Evolutionary conservation across 2,113 vertebrate genomes (phyloP), one percentile per base, ranked within the genome.

Genomic region (Furnarius figulus): DNA sequence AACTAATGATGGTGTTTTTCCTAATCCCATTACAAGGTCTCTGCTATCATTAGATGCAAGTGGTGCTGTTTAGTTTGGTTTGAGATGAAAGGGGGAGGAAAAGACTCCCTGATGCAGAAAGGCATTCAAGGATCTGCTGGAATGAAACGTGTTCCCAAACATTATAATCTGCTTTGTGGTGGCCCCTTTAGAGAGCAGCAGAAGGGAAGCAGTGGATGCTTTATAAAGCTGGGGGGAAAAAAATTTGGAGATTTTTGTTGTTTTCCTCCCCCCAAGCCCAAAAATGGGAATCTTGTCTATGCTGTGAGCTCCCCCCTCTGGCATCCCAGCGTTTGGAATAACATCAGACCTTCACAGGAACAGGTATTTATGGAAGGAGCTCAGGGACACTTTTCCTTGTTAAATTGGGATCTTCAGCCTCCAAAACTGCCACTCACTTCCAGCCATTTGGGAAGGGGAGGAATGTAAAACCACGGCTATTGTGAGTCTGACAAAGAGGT

Each of bases 291-390:
- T 90, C 56, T 98, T 98, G 56, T 72, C 95, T 97, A 95, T 97
- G 98, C 97, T 97, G 95, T 97, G 98, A 98, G 98, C 98, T 98
- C 98, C 98, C 98, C 96, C 98, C 96, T 97, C 98, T 98, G 98
- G 98, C 95, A 95, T 91, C 83, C 75, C 50, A 66, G 50, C 31
- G 56, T 83, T 78, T 93, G 94, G 91, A 91, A 78, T 88, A 61
- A 78, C 3, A 33, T 35, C 8, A 28, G 44, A 89, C 76, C 86
- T 4, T 76, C 42, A 58, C 70, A 44, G 55, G 28, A 76, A 79
- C 5, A 24, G 1, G 8, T n/a, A 10, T 74, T 78, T 59, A 53
- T 66, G 71, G 16, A 52, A 13, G 33, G 7, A 76, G 42, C 35
- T 76, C 13, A 18, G 59, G 61, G 66, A 1, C 19, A 1, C 22